phyloP scores from a whole-genome alignment of 2,113 vertebrate species.

The Drymodes brunneopygia region DNA sequence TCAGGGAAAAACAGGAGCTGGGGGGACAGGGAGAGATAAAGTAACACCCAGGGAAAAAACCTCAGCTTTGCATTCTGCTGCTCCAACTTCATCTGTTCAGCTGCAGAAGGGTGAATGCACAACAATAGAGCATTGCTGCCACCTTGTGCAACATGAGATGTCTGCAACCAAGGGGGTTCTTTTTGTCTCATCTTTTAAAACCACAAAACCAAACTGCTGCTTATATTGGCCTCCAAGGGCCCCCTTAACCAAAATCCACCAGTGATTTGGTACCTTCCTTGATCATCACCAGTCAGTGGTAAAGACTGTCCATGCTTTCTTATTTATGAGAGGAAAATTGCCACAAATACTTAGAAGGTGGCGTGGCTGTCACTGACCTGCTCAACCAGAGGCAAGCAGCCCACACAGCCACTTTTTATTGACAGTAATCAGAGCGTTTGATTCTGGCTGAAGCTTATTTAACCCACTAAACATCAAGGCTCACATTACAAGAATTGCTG shows the following conservation, averaged over 20 bases:
- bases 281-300: not conserved
- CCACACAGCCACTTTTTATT: not conserved
- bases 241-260: not conserved
- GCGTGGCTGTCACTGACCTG: not conserved
- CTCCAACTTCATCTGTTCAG: not conserved
- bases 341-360: not conserved
- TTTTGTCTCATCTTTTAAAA: not conserved
- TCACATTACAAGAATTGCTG: not conserved
- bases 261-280: not conserved
- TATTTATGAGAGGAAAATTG: not conserved
- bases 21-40: not conserved
- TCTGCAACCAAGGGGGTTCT: not conserved
- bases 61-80: not conserved
- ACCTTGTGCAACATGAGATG: not conserved
- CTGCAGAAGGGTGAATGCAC: not conserved
- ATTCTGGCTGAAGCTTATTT: not conserved
- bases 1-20: fast-evolving
- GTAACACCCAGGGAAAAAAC: not conserved
- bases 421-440: not conserved
- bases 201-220: not conserved
- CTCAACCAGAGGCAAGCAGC: not conserved
- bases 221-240: not conserved
- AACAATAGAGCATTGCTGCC: conserved; percentile 4
- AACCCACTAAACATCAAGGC: not conserved
- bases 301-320: fast-evolving